A percentile compares a stretch with the other conserved stretches of the same genome.
These are phyloP conservation scores for Meliscaeva auricollis DNA, from an alignment of 2,888 invertebrate species.

Conservation along the genomic window DNA sequence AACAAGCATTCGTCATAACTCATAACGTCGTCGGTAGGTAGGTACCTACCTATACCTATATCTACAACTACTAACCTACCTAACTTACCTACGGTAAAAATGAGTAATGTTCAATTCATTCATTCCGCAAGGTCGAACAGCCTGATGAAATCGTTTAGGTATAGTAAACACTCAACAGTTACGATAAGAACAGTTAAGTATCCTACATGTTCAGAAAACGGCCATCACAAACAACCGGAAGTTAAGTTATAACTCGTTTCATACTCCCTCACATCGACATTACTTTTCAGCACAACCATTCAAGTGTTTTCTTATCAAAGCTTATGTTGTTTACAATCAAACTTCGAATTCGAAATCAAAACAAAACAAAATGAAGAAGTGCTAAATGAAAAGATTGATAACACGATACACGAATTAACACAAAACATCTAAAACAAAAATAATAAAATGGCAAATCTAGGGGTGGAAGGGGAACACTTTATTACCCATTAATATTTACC, in stretches of 20 bases:
- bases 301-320: neutral
- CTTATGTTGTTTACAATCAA: constrained; percentile 38
- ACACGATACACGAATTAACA: too few relatives aligned
- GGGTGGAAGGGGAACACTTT: neutral
- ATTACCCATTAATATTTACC: neutral
- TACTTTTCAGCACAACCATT: neutral
- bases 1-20: neutral
- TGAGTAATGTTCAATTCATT: constrained; percentile 1
- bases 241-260: neutral
- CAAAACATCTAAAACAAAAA: constrained; percentile 23
- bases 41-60: neutral
- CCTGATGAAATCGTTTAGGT: neutral
- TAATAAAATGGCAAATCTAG: neutral
- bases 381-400: constrained; percentile 38
- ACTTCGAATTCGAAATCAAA: constrained; percentile 48
- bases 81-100: neutral
- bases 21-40: neutral
- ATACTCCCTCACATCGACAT: neutral
- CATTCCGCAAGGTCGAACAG: neutral
- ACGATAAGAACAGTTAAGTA: neutral
- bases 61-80: too few relatives aligned
- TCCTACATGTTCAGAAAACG: constrained; percentile 1
- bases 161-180: constrained; percentile 1
- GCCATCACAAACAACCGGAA: neutral
- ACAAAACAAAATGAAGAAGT: constrained; percentile 53